Percentiles rank a stretch among this genome's conserved stretches.
Conservation (phyloP, 2,113 vertebrate genomes). For the Sorex araneus region DNA sequence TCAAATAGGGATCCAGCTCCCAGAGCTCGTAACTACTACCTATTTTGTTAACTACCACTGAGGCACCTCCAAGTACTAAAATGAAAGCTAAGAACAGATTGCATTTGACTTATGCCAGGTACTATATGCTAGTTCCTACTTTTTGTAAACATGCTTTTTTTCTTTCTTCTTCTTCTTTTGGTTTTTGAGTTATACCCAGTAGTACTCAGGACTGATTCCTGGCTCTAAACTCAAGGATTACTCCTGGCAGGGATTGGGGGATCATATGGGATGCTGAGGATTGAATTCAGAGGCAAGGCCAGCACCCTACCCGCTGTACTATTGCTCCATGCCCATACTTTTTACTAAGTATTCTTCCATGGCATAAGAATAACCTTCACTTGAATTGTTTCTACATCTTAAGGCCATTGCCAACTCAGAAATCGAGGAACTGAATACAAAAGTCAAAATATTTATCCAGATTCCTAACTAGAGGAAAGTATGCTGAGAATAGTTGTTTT, state of each 20-base stretch:
- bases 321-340: no score
- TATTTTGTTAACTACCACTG: not conserved
- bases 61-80: not conserved
- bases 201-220: no score
- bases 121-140: not conserved
- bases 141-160: slow-evolving; percentile 10
- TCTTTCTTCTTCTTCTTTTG: no score
- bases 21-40: not conserved
- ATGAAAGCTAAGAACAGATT: not conserved
- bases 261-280: no score
- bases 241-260: no score
- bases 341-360: slow-evolving; percentile 5
- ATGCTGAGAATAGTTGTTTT: not conserved
- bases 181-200: no score
- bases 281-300: no score
- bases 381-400: not conserved
- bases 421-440: not conserved
- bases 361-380: not conserved
- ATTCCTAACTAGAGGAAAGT: not conserved
- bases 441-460: not conserved
- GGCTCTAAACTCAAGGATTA: no score
- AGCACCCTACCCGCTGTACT: no score
- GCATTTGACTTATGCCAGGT: not conserved
- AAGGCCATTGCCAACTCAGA: not conserved
- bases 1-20: not conserved